Base-by-base conservation (phyloP, 2,113 vertebrate genomes). In the Scortum barcoo region DNA sequence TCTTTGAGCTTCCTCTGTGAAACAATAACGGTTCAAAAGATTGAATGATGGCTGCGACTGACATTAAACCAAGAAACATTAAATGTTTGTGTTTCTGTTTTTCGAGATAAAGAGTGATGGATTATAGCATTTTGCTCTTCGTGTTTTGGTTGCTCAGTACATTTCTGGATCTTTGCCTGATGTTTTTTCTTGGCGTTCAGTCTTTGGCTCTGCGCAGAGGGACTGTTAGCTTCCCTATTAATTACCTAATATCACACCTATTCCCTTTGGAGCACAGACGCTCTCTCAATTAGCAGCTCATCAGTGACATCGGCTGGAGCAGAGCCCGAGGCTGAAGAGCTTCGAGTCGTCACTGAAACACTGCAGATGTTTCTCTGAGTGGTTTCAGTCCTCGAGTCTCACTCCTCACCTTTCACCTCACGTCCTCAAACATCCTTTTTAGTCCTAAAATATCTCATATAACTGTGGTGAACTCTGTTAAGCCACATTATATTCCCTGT, bases 351-450 rank as follows among this genome's bases (percentile, higher is more conserved):
- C 22, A 22, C 12, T 30, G 48, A 76, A 13, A 16, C 81, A 26
- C 62, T 48, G 2, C 46, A 74, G 76, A 56, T 62, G 62, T 71
- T 56, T 61, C 51, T 74, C 66, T 72, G 76, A 77, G 62, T 62
- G 65, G 70, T 74, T 82, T 87, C 67, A 87, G 66, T 77, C 51
- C 68, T 46, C 7, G 0, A 53, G 71, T 66, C 62, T 44, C 26
- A 8, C 19, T n/a, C 53, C 20, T 72, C 54, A n/a, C n/a, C n/a
- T n/a, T n/a, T n/a, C n/a, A n/a, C n/a, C n/a, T n/a, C n/a, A n/a
- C n/a, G n/a, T n/a, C n/a, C n/a, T n/a, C n/a, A n/a, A n/a, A n/a
- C n/a, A n/a, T n/a, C n/a, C n/a, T n/a, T n/a, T n/a, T n/a, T n/a
- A n/a, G n/a, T n/a, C n/a, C n/a, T n/a, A 6, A 36, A 36, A 36